Evolutionary conservation across 2,888 invertebrate genomes (phyloP), one percentile per base, ranked within the genome.

Genomic region (Chelonus formosanus): DNA sequence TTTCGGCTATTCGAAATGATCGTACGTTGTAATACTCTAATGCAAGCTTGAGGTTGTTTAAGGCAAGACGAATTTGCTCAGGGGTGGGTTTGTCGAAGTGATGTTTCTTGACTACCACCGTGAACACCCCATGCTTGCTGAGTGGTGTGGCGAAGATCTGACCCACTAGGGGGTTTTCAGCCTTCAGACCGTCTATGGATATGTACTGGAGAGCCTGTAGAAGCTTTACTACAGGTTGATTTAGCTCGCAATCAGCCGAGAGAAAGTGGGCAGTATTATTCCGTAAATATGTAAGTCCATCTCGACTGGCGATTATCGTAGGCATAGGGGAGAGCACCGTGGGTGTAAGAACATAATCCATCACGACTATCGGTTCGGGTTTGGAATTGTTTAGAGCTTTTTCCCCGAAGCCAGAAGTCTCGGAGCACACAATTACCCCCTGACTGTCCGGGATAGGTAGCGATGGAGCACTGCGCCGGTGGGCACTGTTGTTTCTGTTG

Each of bases 181-280:
- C 34, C 7, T 36, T 44, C 1, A 56, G 55, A 45, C 48, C 47
- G 1, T 36, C 7, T 0, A 20, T 7, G 2, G 44, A 32, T 1
- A 63, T 55, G 7, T 48, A 47, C n/a, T 55, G 5, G 0, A 56
- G 35, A 3, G 54, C 56, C 5, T 53, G 8, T 8, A 66, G 43
- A 7, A 63, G 4, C 35, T 53, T 64, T 2, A 63, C 54, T 1
- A 62, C 47, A 0, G 63, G 67, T 3, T 43, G 59, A 0, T 32
- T 6, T 0, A 63, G 8, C 4, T 65, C 61, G 2, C 63, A 47
- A 8, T 70, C 67, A 0, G 60, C 60, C 2, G 67, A 32, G 4
- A 61, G 20, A 5, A 70, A 67, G n/a, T 70, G 70, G 3, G 57
- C 58, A n/a, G 58, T 52, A 7, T 34, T 67, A 50, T 67, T 58